These are phyloP conservation scores for Ceratina japonica DNA, from an alignment of 1,140 invertebrate species.

Conservation along the genomic window DNA sequence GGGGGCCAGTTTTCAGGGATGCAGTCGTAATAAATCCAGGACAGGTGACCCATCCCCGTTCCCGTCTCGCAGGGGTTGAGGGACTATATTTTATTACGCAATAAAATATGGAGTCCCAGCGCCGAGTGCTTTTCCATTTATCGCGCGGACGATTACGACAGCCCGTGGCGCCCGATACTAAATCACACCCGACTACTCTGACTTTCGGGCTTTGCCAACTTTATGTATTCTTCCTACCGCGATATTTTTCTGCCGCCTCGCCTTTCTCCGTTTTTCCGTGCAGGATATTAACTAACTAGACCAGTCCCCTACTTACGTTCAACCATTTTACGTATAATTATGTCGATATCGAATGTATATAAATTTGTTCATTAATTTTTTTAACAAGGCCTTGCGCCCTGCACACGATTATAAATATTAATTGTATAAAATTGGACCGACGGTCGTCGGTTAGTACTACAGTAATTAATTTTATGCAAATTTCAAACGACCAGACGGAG, in stretches of 20 bases:
- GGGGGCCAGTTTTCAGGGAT: not conserved
- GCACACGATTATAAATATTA: too few species aligned
- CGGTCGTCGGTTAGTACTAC: too few species aligned
- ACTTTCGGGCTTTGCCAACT: not conserved
- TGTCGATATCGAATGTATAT: too few species aligned
- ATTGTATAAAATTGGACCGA: too few species aligned
- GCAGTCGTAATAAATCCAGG: conserved; percentile 18
- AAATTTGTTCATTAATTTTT: too few species aligned
- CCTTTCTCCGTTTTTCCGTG: not conserved
- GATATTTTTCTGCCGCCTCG: not conserved
- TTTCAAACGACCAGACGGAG: too few species aligned
- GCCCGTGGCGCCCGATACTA: not conserved
- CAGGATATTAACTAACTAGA: too few species aligned
- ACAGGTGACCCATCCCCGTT: conserved; percentile 1
- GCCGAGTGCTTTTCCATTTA: conserved; percentile 25
- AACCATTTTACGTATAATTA: too few species aligned
- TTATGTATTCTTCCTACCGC: not conserved
- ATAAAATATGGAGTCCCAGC: conserved; percentile 36
- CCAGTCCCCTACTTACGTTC: too few species aligned
- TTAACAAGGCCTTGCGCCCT: too few species aligned
- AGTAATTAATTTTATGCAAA: too few species aligned
- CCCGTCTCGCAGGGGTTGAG: too few species aligned
- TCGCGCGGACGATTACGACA: conserved; percentile 18
- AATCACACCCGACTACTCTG: not conserved
- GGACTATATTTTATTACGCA: conserved; percentile 34